Evolutionary conservation across 2,113 vertebrate species (phyloP), one percentile per base, ranked within the genome.

Genomic region (Mesocricetus auratus): DNA sequence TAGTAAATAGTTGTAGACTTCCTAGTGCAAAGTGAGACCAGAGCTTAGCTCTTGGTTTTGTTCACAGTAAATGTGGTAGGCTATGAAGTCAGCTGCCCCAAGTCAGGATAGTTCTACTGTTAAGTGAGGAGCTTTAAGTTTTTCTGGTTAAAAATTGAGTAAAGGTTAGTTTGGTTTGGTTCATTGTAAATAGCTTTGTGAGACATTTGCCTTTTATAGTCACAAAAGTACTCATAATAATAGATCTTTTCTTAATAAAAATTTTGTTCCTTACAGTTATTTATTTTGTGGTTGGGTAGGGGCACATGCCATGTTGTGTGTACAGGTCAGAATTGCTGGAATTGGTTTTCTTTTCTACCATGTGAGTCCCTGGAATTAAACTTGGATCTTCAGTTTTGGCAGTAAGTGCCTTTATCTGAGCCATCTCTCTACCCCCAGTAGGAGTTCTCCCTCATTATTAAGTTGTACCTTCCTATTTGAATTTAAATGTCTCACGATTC

Each of bases 161-260:
- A 3, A 86, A 92, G 81, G 56, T 88, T 93, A 50, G 90, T 86
- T 94, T 93, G 78, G 16, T 62, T 97, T 82, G 71, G 60, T 92
- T 91, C 50, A 82, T 88, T 77, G 6, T 88, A 94, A 96, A 88
- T 13, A 95, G 21, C 11, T 94, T 94, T 81, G 22, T 94, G 31
- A 83, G n/a, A 90, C n/a, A 78, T 94, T 97, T 96, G 71, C 60
- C 93, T 66, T 92, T 45, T 96, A 45, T 88, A 73, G 74, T 93
- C 47, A 95, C 60, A 58, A 58, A 97, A 92, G 31, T 94, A 92
- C 36, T 95, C 66, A 90, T 90, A 82, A 10, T 71, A 22, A 2
- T 89, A 77, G 73, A 64, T 94, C 29, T 50, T 47, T 86, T 86
- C 86, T 96, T 47, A 86, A 36, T 68, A 68, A 47, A 47, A 15